Percentiles rank a stretch among this genome's conserved stretches.
phyloP scores from a whole-genome alignment of 1,140 invertebrate genomes.

The Asobara japonica region DNA sequence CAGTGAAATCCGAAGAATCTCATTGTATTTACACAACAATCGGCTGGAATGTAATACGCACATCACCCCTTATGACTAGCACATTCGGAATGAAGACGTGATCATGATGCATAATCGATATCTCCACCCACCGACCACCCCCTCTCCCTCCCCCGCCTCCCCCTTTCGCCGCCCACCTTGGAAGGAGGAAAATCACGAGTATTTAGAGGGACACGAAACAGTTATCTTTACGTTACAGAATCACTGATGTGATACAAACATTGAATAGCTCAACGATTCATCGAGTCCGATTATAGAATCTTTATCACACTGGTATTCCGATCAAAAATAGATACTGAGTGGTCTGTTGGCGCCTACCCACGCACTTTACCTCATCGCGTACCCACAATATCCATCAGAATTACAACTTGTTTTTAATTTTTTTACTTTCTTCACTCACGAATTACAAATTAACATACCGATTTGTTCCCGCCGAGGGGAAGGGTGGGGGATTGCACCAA shows the following conservation, averaged over 20 bases:
- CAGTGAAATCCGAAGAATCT: constrained; percentile 10
- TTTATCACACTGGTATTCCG: constrained; percentile 32
- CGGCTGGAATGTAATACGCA: not conserved
- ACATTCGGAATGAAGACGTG: not conserved
- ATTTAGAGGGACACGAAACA: not conserved
- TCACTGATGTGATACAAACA: constrained; percentile 31
- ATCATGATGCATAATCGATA: not conserved
- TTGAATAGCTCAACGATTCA: constrained; percentile 34
- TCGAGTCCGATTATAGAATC: constrained; percentile 24
- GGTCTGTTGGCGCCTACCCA: constrained; percentile 16
- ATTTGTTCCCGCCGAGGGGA: too few species aligned
- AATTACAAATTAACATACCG: too few species aligned
- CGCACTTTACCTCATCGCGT: not conserved
- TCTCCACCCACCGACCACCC: too few species aligned
- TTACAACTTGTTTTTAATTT: not conserved
- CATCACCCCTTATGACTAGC: not conserved
- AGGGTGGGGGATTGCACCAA: too few species aligned
- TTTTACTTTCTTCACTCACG: not conserved
- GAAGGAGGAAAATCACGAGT: not conserved
- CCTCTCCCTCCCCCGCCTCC: not conserved
- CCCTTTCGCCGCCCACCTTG: not conserved
- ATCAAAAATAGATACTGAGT: constrained; percentile 36
- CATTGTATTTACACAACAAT: not conserved
- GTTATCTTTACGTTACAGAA: constrained; percentile 15
- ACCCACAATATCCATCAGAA: too few species aligned